phyloP scores from a whole-genome alignment of 2,113 vertebrate genomes.

The Elaphurus davidianus region DNA sequence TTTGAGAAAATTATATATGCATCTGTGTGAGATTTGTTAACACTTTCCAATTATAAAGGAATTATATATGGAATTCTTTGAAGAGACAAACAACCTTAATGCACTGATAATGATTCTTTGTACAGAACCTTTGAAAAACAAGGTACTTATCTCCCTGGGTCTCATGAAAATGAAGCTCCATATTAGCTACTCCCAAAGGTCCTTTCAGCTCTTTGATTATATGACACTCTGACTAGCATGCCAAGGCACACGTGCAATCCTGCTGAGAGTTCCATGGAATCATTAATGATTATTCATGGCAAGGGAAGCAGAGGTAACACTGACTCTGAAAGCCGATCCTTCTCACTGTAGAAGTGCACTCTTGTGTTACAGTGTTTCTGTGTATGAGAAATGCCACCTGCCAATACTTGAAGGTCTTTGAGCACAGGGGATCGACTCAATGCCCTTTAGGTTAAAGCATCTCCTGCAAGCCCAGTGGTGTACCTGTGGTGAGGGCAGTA shows the following conservation, averaged over 20 bases:
- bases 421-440: neutral
- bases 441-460: conserved; percentile 35
- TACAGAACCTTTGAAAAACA: conserved; percentile 16
- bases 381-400: conserved; percentile 64
- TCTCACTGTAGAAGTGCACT: conserved; percentile 31
- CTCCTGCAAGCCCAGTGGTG: neutral
- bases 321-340: conserved; percentile 47
- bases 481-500: neutral
- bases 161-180: neutral
- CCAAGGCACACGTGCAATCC: conserved; percentile 38
- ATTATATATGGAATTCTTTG: neutral
- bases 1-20: neutral
- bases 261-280: neutral
- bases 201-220: conserved; percentile 48
- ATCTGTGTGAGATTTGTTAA: neutral
- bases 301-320: conserved; percentile 30
- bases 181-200: neutral
- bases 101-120: neutral
- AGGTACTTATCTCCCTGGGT: neutral
- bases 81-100: neutral
- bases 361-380: conserved; percentile 55
- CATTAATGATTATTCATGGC: conserved; percentile 63
- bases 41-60: neutral
- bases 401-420: conserved; percentile 46
- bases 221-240: conserved; percentile 12